Conservation (phyloP, 2,113 vertebrate species). For the Ifrita kowaldi region DNA sequence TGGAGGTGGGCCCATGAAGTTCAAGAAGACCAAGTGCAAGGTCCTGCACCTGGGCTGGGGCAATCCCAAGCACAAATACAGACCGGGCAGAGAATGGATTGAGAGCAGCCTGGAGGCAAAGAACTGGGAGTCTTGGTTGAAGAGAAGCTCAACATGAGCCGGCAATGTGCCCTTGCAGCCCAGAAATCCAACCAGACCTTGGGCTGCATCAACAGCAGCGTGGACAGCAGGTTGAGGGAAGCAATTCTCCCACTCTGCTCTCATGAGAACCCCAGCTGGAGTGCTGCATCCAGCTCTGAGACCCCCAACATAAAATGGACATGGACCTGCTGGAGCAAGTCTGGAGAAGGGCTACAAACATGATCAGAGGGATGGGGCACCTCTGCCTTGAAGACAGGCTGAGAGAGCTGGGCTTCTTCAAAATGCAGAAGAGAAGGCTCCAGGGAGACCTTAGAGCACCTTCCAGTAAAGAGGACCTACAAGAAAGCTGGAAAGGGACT, state of each 20-base stretch:
- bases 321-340: background rate
- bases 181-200: background rate
- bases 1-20: fast-evolving
- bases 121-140: background rate
- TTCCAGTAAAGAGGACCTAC: background rate
- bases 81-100: background rate
- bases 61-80: background rate
- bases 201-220: background rate
- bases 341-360: background rate
- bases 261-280: background rate
- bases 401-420: background rate
- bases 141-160: background rate
- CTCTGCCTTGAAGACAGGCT: background rate
- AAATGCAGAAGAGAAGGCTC: background rate
- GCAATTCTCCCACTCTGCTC: background rate
- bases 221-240: background rate
- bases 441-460: background rate
- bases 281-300: background rate
- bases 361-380: background rate
- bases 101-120: background rate
- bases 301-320: background rate
- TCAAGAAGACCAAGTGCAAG: background rate
- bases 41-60: background rate
- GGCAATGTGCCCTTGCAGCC: background rate
- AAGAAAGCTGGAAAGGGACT: background rate